Conservation (phyloP, 1,140 invertebrate species). For the Pseudomyrmex flavicornis region DNA sequence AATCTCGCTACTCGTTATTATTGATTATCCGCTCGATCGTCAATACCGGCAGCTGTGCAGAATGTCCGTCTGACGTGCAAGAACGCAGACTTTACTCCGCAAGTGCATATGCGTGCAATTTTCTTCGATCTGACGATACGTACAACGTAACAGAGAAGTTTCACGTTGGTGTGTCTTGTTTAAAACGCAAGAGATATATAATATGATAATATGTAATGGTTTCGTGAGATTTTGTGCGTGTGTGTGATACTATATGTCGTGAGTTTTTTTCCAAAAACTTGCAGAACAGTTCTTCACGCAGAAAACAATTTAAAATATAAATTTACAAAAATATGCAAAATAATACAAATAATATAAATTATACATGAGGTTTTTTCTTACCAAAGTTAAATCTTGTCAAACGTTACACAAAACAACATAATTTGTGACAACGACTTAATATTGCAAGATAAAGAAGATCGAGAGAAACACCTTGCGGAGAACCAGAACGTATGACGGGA, state of each 20-base stretch:
- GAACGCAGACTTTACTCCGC: slow-evolving; percentile 22
- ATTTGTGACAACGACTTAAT: not conserved
- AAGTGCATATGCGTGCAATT: slow-evolving; percentile 21
- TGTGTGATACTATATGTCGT: no score
- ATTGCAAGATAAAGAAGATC: slow-evolving; percentile 19
- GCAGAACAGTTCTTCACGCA: not conserved
- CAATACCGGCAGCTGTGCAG: slow-evolving; percentile 59
- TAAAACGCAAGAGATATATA: not conserved
- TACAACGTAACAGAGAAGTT: not conserved
- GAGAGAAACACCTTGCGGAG: slow-evolving; percentile 23
- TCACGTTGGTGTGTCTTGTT: not conserved
- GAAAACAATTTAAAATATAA: not conserved
- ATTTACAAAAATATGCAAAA: not conserved
- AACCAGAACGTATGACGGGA: not conserved
- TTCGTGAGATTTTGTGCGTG: not conserved
- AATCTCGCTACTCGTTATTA: slow-evolving; percentile 60
- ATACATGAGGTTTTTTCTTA: not conserved
- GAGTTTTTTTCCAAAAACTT: not conserved
- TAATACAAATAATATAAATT: not conserved
- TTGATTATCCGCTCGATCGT: slow-evolving; percentile 71
- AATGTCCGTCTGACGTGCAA: slow-evolving; percentile 30
- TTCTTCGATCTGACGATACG: not conserved
- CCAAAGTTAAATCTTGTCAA: not conserved
- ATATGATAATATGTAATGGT: not conserved
- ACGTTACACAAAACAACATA: not conserved